Base-by-base conservation (phyloP, 1,140 invertebrate genomes). In the Streblospio benedicti region DNA sequence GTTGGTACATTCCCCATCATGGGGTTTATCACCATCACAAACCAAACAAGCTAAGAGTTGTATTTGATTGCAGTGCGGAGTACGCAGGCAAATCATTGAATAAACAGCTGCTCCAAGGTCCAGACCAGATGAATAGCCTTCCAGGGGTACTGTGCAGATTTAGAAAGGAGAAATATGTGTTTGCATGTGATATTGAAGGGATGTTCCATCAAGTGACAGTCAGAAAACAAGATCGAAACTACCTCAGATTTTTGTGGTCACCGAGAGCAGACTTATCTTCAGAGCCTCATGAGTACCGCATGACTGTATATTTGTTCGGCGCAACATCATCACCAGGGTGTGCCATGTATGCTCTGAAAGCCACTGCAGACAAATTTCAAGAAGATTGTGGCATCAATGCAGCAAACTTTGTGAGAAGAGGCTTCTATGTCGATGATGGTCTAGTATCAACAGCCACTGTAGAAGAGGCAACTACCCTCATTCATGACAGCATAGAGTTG, bases 71-170 rank as follows among this genome's bases (percentile, higher is more conserved):
- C 44, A 32, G 53, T 16, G 61, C 61, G n/a, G 56, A 49, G 41
- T 63, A 47, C 28, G 5, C 43, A 20, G 66, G 69, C 16, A 57
- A 52, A 27, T 72, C 68, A 3, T 44, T 73, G 1, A 73, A 73
- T 51, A 50, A 65, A 16, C 23, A 32, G 9, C 33, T 72, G 16
- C 35, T 66, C 2, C 28, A 56, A 6, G 71, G 71, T 2, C 76
- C 79, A 4, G 71, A 70, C 51, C 45, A 81, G 0, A 76, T 79
- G 63, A 70, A 50, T 47, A 59, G 49, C 50, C 30, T 67, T 0
- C 6, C 61, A 25, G 65, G 62, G 9, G 62, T 65, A 1, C 35
- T 65, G 14, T n/a, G 23, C 6, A 35, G 62, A 33, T 65, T 64
- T 43, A 28, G 53, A 14, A 12, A 44, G 33, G 52, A 43, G 16